Conservation (phyloP, 2,888 invertebrate species). For the Ochropacha duplaris region DNA sequence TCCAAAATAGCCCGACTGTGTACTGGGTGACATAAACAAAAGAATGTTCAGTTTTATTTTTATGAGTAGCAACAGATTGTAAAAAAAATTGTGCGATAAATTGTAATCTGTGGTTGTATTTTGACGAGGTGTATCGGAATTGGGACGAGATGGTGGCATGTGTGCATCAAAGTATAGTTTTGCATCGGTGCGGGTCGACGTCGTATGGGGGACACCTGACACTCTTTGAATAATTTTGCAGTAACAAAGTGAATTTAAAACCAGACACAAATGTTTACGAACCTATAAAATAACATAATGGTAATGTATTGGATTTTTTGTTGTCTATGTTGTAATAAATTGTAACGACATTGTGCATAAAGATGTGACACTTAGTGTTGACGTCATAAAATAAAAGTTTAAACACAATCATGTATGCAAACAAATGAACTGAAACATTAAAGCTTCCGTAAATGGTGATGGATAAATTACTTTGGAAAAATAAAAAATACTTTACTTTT, state of each 20-base stretch:
- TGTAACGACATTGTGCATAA: background rate
- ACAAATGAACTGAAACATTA: too few relatives aligned
- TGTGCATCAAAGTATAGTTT: constrained; percentile 45
- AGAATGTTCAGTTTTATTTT: constrained; percentile 40
- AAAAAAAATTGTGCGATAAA: constrained; percentile 36
- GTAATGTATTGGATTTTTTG: constrained; percentile 3
- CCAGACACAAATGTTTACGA: constrained; percentile 57
- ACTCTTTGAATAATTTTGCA: constrained; percentile 74
- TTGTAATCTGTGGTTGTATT: constrained; percentile 37
- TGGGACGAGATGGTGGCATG: constrained; percentile 37
- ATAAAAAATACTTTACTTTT: too few relatives aligned
- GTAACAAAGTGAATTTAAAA: constrained; percentile 65
- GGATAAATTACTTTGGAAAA: too few relatives aligned
- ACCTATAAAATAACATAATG: constrained; percentile 52
- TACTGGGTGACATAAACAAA: constrained; percentile 47
- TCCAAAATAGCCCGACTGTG: constrained; percentile 45
- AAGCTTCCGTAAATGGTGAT: too few relatives aligned
- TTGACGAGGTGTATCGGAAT: constrained; percentile 36
- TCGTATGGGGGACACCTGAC: constrained; percentile 66
- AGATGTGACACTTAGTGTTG: too few relatives aligned
- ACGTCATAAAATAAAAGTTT: too few relatives aligned
- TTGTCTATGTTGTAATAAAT: background rate
- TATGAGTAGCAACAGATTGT: constrained; percentile 36
- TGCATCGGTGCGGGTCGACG: constrained; percentile 48
- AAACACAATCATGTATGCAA: too few relatives aligned